Base-by-base conservation (phyloP, 2,113 vertebrate species). In the Burhinus oedicnemus region DNA sequence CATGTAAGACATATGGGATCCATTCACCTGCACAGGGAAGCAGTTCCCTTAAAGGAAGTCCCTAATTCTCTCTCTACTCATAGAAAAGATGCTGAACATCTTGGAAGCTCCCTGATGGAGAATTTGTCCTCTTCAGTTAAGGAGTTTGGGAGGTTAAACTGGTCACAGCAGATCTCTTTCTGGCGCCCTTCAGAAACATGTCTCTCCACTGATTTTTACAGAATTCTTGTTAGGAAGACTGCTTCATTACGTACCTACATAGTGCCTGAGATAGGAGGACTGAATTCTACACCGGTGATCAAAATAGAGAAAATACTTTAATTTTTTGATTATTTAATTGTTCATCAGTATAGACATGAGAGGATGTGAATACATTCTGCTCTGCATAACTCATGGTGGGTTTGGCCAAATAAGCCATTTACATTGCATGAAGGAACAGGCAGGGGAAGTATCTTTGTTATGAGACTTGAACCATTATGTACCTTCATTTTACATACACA, bases 351-450 rank as follows among this genome's bases (percentile, higher is more conserved):
- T 2, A 80, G 17, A 1, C 16, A 26, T n/a, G 34, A 72, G 4
- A 92, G 10, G 14, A 89, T 10, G 52, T 11, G 11, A 75, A 77
- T 5, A 19, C 12, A 30, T 51, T 71, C 15, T 81, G 5, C 34
- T 85, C 44, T 51, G 11, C 12, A 32, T 57, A 81, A 34, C 4
- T 44, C 8, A 9, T 0, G 0, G 4, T 47, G 8, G 0, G 3
- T 76, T 80, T 79, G 26, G 30, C 5, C 17, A 77, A 55, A 71
- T 34, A 64, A 77, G 1, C 9, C 2, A 26, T 83, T 81, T 70
- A 27, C 12, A 7, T 15, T 36, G 13, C 10, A 26, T 4, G 8
- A 11, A 60, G 6, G 7, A 80, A 40, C 5, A 77, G 9, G 1
- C 8, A 45, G 10, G 5, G 2, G 6, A 42, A 61, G 34, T 57